Percentiles rank a stretch among this genome's conserved stretches.
Conservation (phyloP, 2,888 invertebrate species). For the Aproaerema taeniolella region DNA sequence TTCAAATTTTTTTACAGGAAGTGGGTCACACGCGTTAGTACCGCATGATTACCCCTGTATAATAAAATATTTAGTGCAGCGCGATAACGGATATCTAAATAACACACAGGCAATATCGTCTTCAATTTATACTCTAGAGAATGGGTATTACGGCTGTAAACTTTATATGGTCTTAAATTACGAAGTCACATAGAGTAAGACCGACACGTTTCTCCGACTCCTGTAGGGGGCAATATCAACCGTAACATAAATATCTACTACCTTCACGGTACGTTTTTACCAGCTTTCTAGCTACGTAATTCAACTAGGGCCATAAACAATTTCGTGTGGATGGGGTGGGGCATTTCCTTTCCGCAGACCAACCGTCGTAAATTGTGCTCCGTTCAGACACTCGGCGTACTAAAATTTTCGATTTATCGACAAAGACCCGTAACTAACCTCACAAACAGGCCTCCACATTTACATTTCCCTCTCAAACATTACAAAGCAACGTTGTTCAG, state of each 20-base stretch:
- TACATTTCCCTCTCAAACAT: no score
- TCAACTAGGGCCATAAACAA: constrained; percentile 40
- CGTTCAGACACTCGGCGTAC: constrained; percentile 32
- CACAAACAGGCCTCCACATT: constrained; percentile 4
- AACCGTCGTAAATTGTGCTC: constrained; percentile 40
- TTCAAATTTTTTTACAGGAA: constrained; percentile 7
- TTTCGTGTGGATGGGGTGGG: constrained; percentile 29
- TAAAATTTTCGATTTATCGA: constrained; percentile 50
- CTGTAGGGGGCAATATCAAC: no score
- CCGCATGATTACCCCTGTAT: constrained; percentile 4
- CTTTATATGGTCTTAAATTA: not conserved
- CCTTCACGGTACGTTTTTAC: constrained; percentile 4
- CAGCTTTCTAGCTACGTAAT: constrained; percentile 19
- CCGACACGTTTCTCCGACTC: not conserved
- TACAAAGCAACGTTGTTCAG: no score
- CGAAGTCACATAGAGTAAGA: not conserved
- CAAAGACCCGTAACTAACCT: constrained; percentile 11
- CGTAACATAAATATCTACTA: not conserved
- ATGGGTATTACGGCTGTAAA: no score
- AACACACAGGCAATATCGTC: no score
- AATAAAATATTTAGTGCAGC: no score
- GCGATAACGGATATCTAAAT: no score
- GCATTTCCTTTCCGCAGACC: constrained; percentile 36
- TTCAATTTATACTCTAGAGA: no score
- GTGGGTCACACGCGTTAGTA: constrained; percentile 10